Conservation (phyloP, 1,140 invertebrate species). For the Oscheius sp. region DNA sequence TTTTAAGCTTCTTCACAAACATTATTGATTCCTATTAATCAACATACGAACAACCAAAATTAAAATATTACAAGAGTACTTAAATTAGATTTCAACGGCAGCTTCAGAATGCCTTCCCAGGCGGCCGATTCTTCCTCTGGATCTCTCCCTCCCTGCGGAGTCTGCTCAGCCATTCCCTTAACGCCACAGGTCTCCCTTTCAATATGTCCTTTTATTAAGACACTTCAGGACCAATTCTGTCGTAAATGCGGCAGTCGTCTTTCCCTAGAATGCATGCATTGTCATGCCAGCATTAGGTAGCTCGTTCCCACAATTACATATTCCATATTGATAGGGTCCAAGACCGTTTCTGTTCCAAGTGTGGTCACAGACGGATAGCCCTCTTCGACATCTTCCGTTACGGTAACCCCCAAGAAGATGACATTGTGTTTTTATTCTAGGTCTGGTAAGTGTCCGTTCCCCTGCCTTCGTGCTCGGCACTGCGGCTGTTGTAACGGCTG, state of each 20-base stretch:
- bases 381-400: slow-evolving; percentile 1
- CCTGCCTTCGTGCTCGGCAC: neutral
- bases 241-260: neutral
- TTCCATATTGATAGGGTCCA: too few relatives aligned
- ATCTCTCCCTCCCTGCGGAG: neutral
- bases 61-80: too few relatives aligned
- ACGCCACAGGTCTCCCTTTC: neutral
- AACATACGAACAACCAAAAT: too few relatives aligned
- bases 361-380: neutral
- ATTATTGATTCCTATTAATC: too few relatives aligned
- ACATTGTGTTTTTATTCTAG: neutral
- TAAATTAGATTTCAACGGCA: too few relatives aligned
- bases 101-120: neutral
- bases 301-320: too few relatives aligned
- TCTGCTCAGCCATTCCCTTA: neutral
- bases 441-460: neutral
- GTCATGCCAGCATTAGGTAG: neutral
- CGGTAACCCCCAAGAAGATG: neutral
- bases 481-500: neutral
- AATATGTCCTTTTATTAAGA: neutral
- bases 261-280: neutral
- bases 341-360: neutral
- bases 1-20: too few relatives aligned
- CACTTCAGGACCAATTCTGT: neutral
- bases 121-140: neutral